These are phyloP conservation scores for Phylloscopus trochiloides DNA, from an alignment of 2,113 vertebrate species.

Conservation along the genomic window DNA sequence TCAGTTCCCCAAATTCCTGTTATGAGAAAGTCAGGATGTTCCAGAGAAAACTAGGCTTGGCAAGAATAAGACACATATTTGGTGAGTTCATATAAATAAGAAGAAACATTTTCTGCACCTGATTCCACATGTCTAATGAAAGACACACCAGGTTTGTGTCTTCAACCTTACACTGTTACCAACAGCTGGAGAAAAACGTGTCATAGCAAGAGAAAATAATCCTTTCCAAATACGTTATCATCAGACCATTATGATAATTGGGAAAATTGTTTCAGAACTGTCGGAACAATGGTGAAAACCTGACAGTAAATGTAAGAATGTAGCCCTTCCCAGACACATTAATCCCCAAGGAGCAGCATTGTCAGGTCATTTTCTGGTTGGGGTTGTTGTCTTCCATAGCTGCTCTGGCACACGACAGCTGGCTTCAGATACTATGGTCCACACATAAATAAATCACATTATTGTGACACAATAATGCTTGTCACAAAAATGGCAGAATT, in stretches of 20 bases:
- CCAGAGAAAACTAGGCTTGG: neutral
- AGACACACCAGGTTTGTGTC: neutral
- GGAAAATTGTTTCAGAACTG: neutral
- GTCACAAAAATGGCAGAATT: neutral
- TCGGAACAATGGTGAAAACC: neutral
- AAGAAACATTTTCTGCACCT: neutral
- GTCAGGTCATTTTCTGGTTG: neutral
- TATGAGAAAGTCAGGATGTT: neutral
- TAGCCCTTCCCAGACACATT: neutral
- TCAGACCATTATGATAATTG: neutral
- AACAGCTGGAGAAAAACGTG: neutral
- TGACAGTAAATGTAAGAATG: neutral
- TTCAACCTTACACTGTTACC: neutral
- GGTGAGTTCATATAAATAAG: neutral
- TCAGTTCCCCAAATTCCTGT: neutral
- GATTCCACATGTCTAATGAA: fast-evolving
- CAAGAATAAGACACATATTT: neutral
- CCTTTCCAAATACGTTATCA: neutral
- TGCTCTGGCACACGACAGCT: neutral
- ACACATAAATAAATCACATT: neutral
- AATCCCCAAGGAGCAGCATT: fast-evolving
- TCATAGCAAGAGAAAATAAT: neutral
- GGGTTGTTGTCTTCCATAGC: neutral
- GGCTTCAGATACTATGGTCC: neutral
- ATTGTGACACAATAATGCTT: neutral